Conservation (phyloP, 2,888 invertebrate genomes). For the Trachelus troglodyta region DNA sequence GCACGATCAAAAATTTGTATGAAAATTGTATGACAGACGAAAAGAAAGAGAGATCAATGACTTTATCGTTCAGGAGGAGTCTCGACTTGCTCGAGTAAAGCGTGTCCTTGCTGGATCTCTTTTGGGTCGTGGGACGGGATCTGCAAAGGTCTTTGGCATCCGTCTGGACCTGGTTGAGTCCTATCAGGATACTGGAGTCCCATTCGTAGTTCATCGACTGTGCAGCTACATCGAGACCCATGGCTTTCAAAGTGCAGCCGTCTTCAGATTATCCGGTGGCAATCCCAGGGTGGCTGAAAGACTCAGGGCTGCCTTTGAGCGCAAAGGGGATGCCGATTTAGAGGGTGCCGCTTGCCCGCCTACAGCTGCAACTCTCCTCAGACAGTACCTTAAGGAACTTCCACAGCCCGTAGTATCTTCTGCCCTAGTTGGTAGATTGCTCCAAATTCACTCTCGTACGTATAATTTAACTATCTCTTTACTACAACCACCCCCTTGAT, state of each 20-base stretch:
- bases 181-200: constrained; percentile 62
- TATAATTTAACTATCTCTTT: constrained; percentile 3
- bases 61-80: constrained; percentile 52
- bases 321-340: constrained; percentile 69
- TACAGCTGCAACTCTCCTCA: constrained; percentile 70
- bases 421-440: constrained; percentile 62
- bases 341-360: constrained; percentile 67
- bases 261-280: constrained; percentile 70
- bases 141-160: constrained; percentile 57
- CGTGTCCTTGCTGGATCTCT: constrained; percentile 60
- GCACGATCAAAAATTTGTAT: background rate
- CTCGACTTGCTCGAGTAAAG: constrained; percentile 61
- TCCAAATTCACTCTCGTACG: constrained; percentile 58
- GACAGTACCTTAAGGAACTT: constrained; percentile 70
- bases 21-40: background rate
- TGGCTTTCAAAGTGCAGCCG: constrained; percentile 59
- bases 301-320: constrained; percentile 68
- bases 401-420: constrained; percentile 68
- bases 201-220: constrained; percentile 63
- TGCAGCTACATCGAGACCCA: constrained; percentile 66
- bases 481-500: background rate
- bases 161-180: constrained; percentile 58
- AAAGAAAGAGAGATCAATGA: background rate
- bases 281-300: constrained; percentile 69
- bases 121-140: constrained; percentile 49